phyloP scores from a whole-genome alignment of 2,888 invertebrate genomes.

The Rhodophaea formosa region DNA sequence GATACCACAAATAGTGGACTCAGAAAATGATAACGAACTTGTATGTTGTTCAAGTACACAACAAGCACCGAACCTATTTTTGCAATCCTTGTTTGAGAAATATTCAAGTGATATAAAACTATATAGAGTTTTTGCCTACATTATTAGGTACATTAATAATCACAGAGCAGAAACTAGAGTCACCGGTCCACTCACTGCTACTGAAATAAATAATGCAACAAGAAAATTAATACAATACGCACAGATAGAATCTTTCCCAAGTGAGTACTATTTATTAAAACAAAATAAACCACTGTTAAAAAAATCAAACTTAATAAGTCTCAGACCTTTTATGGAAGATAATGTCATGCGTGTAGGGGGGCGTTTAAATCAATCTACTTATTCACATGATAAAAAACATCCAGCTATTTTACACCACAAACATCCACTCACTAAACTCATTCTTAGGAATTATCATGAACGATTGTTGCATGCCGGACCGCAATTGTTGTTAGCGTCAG shows the following conservation, averaged over 20 bases:
- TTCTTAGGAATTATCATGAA: not conserved
- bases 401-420: slow-evolving; percentile 4
- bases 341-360: slow-evolving; percentile 5
- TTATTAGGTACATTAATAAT: not conserved
- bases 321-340: slow-evolving; percentile 4
- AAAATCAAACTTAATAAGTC: not conserved
- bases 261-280: slow-evolving; percentile 1
- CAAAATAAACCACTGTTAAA: not conserved
- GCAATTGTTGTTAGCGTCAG: slow-evolving; percentile 13
- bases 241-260: slow-evolving; percentile 5
- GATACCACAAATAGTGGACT: no score
- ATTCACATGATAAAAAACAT: slow-evolving; percentile 10
- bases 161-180: not conserved
- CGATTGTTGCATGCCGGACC: slow-evolving; percentile 15
- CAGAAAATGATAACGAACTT: no score
- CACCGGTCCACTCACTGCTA: not conserved
- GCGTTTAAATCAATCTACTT: not conserved
- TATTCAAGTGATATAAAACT: not conserved
- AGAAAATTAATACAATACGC: not conserved
- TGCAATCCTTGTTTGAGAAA: not conserved
- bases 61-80: not conserved
- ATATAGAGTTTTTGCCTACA: not conserved
- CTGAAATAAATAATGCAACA: not conserved
- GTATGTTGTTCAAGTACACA: no score
- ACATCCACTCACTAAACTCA: slow-evolving; percentile 6